Evolutionary conservation across 2,797 vertebrate species (phyloP).

Genomic region (Carduelis carduelis): DNA sequence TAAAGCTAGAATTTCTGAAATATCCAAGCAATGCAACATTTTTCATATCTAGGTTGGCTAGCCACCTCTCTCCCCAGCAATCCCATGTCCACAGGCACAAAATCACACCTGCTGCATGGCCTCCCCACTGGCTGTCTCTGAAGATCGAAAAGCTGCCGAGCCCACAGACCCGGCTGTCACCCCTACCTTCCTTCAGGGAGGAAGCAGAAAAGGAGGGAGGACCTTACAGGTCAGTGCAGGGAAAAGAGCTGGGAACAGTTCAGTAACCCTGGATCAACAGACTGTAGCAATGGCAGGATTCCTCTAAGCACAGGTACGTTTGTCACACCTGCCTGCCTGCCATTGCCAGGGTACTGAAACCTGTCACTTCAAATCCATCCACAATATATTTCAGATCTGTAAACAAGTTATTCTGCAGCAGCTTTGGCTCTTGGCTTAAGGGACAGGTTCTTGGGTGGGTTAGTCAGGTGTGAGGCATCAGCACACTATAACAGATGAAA

Average conservation of each 20-base stretch:
- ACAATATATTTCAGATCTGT: accelerated
- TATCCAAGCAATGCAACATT: not conserved
- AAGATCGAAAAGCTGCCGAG: not conserved
- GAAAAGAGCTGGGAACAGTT: not conserved
- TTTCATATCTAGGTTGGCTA: not conserved
- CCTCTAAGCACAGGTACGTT: not conserved
- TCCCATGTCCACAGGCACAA: not conserved
- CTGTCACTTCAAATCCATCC: not conserved
- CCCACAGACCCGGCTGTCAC: not conserved
- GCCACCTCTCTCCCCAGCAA: not conserved
- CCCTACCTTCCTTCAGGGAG: not conserved
- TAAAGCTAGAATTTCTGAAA: not conserved
- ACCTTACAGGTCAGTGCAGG: accelerated
- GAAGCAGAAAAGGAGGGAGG: not conserved
- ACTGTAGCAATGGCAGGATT: not conserved
- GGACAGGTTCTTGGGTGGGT: not conserved
- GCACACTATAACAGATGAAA: not conserved
- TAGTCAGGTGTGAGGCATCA: not conserved
- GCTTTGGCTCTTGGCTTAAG: not conserved
- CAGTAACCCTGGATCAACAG: not conserved
- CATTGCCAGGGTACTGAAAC: not conserved
- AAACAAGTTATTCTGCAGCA: not conserved
- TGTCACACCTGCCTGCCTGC: not conserved
- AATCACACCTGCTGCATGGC: not conserved
- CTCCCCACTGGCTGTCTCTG: not conserved